Conservation (phyloP, 1,140 invertebrate species). For the Acarapis woodi region DNA sequence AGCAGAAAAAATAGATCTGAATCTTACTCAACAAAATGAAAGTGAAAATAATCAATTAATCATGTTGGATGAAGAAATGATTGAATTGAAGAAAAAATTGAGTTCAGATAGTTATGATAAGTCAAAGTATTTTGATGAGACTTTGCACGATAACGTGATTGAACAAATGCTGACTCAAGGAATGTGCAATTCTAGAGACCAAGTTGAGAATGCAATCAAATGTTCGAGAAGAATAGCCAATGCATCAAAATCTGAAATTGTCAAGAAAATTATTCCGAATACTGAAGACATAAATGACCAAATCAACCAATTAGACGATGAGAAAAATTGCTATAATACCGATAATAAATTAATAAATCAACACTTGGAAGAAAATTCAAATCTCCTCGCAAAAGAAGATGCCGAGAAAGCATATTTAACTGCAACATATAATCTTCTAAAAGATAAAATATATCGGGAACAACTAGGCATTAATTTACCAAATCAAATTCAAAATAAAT, state of each 20-base stretch:
- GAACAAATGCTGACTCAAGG: slow-evolving; percentile 8
- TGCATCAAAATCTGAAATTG: background rate
- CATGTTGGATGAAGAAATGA: no score
- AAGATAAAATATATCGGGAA: slow-evolving; percentile 10
- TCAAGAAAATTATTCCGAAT: background rate
- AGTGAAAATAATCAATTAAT: no score
- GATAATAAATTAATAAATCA: no score
- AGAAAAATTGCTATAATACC: background rate
- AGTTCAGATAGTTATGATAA: background rate
- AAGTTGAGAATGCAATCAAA: slow-evolving; percentile 5
- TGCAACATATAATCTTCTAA: slow-evolving; percentile 10
- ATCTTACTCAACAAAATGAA: no score
- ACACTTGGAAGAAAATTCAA: no score
- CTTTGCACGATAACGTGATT: slow-evolving; percentile 7
- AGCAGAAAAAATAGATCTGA: background rate
- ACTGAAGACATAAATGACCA: background rate
- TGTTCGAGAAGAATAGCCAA: background rate
- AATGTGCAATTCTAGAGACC: slow-evolving; percentile 5
- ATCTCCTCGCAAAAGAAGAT: no score
- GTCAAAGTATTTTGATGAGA: background rate
- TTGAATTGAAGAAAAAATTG: background rate
- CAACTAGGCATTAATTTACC: background rate
- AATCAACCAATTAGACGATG: background rate
- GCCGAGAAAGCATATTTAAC: slow-evolving; percentile 9
- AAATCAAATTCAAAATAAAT: background rate